phyloP scores from a whole-genome alignment of 2,113 vertebrate genomes.

The Cyanistes caeruleus region DNA sequence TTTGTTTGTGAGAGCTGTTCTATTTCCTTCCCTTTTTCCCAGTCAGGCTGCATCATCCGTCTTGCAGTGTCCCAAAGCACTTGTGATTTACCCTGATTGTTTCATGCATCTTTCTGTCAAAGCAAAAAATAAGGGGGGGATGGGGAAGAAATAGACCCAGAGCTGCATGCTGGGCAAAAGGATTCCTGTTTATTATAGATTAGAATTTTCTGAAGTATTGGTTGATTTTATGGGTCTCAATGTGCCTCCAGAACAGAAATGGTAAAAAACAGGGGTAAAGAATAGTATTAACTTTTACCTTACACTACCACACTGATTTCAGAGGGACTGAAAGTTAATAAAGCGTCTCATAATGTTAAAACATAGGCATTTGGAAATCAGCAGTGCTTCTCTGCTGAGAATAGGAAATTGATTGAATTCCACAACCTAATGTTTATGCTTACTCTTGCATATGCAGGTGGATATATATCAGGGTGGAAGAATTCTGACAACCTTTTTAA shows the following conservation, averaged over 20 bases:
- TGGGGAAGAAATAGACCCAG: background rate
- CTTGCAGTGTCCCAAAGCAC: background rate
- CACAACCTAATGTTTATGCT: constrained; percentile 11
- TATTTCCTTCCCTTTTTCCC: background rate
- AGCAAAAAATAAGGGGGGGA: accelerated
- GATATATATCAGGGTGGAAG: background rate
- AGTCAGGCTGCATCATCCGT: background rate
- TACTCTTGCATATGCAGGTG: background rate
- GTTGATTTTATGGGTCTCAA: background rate
- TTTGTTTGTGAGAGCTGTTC: background rate
- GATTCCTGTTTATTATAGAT: background rate
- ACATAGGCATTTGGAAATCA: background rate
- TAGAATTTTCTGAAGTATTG: background rate
- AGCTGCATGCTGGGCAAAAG: background rate
- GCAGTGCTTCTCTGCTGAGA: background rate
- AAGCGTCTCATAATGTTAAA: background rate
- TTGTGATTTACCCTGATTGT: background rate
- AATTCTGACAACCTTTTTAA: background rate
- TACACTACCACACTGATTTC: background rate
- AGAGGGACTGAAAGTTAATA: background rate
- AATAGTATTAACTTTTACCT: background rate
- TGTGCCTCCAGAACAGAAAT: background rate
- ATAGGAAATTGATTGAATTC: constrained; percentile 29
- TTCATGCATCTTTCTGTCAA: background rate
- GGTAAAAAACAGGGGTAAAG: background rate